These are phyloP conservation scores for Archivesica marissinica DNA, from an alignment of 1,140 invertebrate species.

Conservation along the genomic window DNA sequence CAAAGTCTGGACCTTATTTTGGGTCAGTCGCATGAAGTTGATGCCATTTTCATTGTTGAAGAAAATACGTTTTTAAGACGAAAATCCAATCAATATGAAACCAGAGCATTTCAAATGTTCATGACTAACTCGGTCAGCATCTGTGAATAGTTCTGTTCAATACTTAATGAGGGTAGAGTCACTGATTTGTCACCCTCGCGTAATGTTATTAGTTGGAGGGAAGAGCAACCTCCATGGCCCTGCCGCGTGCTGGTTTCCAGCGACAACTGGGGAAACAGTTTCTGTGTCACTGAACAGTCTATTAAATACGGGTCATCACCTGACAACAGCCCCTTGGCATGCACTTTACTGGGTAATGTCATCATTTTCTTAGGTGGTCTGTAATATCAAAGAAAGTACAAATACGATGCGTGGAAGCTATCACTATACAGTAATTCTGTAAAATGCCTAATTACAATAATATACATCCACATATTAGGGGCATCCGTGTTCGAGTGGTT, in stretches of 20 bases:
- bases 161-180: slow-evolving; percentile 84
- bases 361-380: slow-evolving; percentile 71
- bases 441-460: too few species aligned
- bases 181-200: slow-evolving; percentile 83
- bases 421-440: too few species aligned
- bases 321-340: slow-evolving; percentile 76
- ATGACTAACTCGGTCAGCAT: slow-evolving; percentile 85
- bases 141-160: slow-evolving; percentile 85
- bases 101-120: slow-evolving; percentile 73
- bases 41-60: too few species aligned
- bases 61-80: too few species aligned
- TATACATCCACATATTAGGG: too few species aligned
- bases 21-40: too few species aligned
- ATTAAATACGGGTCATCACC: slow-evolving; percentile 86
- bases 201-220: slow-evolving; percentile 83
- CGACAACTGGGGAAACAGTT: slow-evolving; percentile 84
- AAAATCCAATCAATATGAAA: too few species aligned
- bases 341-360: slow-evolving; percentile 68
- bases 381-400: slow-evolving; percentile 25
- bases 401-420: too few species aligned
- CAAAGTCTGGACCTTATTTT: too few species aligned
- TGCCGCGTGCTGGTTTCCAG: slow-evolving; percentile 74
- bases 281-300: slow-evolving; percentile 82
- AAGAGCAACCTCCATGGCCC: slow-evolving; percentile 68
- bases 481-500: too few species aligned